Evolutionary conservation across 2,797 vertebrate genomes (phyloP), one percentile per base, ranked within the genome.

Genomic region (Tenualosa ilisha): DNA sequence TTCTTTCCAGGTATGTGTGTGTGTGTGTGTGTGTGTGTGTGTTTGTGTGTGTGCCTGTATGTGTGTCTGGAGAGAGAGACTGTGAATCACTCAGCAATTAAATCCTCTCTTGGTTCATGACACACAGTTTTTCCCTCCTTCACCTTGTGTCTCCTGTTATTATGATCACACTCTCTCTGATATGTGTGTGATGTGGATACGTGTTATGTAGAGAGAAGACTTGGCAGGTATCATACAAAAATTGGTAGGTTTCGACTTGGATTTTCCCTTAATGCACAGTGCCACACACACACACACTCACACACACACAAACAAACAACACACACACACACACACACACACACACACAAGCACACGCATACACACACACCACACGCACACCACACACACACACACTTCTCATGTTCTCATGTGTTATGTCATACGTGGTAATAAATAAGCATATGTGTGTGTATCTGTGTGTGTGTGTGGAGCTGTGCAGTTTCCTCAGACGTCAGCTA

Each of bases 11-110:
- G 15, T 50, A 17, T 61, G 59, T 63, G 59, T 63, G 59, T 63
- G 59, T 63, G 59, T 63, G 59, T 63, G 59, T 63, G 59, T 63
- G 59, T 61, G 59, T 61, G 59, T 61, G 59, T 61, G 59, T 61
- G 59, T 61, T 0, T 61, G 59, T 61, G 59, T 63, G 59, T 63
- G 59, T 63, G 59, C 3, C 17, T 61, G 59, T 61, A 8, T 50
- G 46, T 22, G 43, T 61, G 17, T 61, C 15, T 22, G 59, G 9
- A 49, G 46, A 49, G 46, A 49, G 46, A 49, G 46, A 49, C 3
- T 50, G 61, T 26, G n/a, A 9, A 26, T 63, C 61, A 63, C 61
- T 63, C 61, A 63, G 61, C n/a, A 63, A 4, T 63, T 22, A n/a
- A n/a, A 61, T 61, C 59, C 59, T n/a, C 22, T n/a, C 59, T 7